Evolutionary conservation across 30 jellyfish, hydroid and myxozoan species (phyloP).

Genomic region (Chrysaora quinquecirrha): DNA sequence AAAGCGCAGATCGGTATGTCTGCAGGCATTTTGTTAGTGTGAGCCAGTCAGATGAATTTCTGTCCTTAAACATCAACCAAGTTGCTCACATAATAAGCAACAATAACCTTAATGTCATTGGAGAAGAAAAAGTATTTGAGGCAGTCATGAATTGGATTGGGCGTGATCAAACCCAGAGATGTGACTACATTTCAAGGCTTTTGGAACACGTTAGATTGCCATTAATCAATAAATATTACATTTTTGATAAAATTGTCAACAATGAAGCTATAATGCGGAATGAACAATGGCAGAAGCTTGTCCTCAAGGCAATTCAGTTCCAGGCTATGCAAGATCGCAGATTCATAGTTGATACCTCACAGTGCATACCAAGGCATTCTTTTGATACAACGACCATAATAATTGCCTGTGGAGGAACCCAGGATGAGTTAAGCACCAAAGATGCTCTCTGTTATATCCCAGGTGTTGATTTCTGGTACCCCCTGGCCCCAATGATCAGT

Average conservation of each 20-base stretch:
- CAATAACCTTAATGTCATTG: slow-evolving; percentile 70
- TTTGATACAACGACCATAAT: slow-evolving; percentile 60
- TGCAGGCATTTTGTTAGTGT: slow-evolving; percentile 84
- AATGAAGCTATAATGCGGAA: slow-evolving; percentile 62
- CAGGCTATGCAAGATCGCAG: slow-evolving; percentile 82
- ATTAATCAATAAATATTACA: slow-evolving; percentile 73
- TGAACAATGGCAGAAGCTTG: slow-evolving; percentile 47
- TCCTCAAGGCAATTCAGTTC: slow-evolving; percentile 64
- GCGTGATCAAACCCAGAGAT: slow-evolving; percentile 57
- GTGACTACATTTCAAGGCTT: slow-evolving; percentile 30
- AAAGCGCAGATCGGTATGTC: slow-evolving; percentile 84
- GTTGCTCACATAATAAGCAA: slow-evolving; percentile 70
- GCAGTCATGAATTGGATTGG: slow-evolving; percentile 89
- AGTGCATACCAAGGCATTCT: slow-evolving; percentile 46
- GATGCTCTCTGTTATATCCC: slow-evolving; percentile 96
- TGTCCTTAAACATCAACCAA: slow-evolving; percentile 63
- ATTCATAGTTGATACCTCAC: slow-evolving; percentile 15
- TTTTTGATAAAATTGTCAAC: slow-evolving; percentile 80
- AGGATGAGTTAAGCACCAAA: slow-evolving; percentile 89
- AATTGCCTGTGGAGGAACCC: slow-evolving; percentile 91
- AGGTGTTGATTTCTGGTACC: slow-evolving; percentile 93
- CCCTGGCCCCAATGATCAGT: slow-evolving; percentile 82
- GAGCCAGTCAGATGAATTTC: slow-evolving; percentile 88
- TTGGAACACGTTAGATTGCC: slow-evolving; percentile 79
- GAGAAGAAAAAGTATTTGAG: slow-evolving; percentile 80